phyloP scores from a whole-genome alignment of 92 coral and sea anemone species.

The Palythoa heliodiscus region DNA sequence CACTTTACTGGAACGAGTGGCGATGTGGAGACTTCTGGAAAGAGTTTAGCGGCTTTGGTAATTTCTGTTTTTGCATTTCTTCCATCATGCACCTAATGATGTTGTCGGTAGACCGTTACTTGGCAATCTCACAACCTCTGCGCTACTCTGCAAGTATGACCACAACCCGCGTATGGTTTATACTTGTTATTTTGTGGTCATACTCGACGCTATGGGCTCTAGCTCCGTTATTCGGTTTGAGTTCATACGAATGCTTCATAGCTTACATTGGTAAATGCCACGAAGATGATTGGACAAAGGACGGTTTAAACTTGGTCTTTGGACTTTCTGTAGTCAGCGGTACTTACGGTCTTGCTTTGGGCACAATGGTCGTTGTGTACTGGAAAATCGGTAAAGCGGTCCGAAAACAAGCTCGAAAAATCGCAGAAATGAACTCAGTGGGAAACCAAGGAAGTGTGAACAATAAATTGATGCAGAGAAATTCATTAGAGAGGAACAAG shows the following conservation, averaged over 20 bases:
- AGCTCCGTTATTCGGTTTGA: slow-evolving; percentile 73
- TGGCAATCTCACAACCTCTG: slow-evolving; percentile 58
- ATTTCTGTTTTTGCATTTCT: slow-evolving; percentile 80
- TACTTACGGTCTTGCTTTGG: slow-evolving; percentile 79
- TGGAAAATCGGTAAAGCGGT: slow-evolving; percentile 64
- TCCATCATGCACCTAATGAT: slow-evolving; percentile 75
- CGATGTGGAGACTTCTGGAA: slow-evolving; percentile 69
- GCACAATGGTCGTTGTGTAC: slow-evolving; percentile 69
- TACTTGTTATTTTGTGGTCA: slow-evolving; percentile 54
- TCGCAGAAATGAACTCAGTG: neutral
- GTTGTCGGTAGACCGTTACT: slow-evolving; percentile 71
- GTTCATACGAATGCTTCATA: slow-evolving; percentile 88
- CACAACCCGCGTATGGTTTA: slow-evolving; percentile 46
- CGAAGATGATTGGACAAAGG: slow-evolving; percentile 72
- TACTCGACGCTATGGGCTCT: slow-evolving; percentile 71
- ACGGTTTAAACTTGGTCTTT: slow-evolving; percentile 75
- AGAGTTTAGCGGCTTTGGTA: slow-evolving; percentile 71
- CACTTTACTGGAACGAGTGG: slow-evolving; percentile 64
- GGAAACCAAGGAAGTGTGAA: neutral
- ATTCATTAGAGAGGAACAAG: slow-evolving; percentile 52
- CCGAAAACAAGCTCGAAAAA: slow-evolving; percentile 52
- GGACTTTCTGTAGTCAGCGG: slow-evolving; percentile 87
- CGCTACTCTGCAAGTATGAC: slow-evolving; percentile 51
- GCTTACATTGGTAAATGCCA: slow-evolving; percentile 72
- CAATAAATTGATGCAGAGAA: neutral